These are phyloP conservation scores for Siphonodentalium dalli DNA, from an alignment of 2,888 invertebrate species.

Conservation along the genomic window DNA sequence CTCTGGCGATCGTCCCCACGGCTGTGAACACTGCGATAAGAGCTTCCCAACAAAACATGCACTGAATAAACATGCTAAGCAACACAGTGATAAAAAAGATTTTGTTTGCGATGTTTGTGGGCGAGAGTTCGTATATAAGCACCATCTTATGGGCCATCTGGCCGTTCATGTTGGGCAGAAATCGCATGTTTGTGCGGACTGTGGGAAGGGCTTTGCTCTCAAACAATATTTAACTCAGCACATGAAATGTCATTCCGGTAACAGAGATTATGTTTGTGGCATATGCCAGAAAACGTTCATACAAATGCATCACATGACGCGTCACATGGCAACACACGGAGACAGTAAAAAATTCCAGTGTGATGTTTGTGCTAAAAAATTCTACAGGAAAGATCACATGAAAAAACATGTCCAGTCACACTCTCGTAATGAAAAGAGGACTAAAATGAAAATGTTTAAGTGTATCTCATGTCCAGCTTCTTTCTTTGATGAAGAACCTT, in stretches of 20 bases:
- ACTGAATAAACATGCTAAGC: not conserved
- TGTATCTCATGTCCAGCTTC: no score
- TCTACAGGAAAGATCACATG: no score
- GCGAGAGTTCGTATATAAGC: not conserved
- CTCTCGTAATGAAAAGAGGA: no score
- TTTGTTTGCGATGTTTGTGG: not conserved
- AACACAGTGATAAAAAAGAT: not conserved
- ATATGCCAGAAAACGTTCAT: not conserved
- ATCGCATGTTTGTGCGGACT: not conserved
- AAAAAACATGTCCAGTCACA: no score
- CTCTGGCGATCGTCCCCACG: not conserved
- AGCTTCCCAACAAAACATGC: not conserved
- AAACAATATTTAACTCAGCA: not conserved
- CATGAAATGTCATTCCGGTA: not conserved
- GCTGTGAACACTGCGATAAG: not conserved
- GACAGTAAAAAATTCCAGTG: no score
- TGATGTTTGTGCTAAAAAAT: no score
- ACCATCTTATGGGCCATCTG: not conserved
- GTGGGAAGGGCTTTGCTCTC: not conserved
- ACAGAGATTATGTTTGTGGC: slow-evolving; percentile 1
- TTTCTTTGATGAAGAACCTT: no score
- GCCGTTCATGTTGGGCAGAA: not conserved
- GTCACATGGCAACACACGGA: no score
- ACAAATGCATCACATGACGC: no score
- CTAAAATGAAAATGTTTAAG: no score